phyloP scores from a whole-genome alignment of 2,797 vertebrate genomes.

The Epinephelus malabaricus region DNA sequence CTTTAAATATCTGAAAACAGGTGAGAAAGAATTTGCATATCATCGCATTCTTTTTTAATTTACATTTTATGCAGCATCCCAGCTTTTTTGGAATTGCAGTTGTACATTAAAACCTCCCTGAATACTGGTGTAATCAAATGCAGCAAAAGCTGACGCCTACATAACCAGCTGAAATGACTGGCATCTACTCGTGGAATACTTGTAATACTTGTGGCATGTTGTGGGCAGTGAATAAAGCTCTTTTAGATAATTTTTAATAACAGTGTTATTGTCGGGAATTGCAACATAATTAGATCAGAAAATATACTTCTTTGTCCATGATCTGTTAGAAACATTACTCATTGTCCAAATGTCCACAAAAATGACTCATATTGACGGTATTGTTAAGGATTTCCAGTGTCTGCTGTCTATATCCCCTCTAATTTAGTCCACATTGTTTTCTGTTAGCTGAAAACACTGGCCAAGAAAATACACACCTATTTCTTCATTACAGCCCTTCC shows the following conservation, averaged over 20 bases:
- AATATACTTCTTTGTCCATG: neutral
- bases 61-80: no score
- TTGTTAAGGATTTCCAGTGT: constrained; percentile 4
- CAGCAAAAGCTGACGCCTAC: neutral
- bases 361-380: neutral
- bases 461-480: neutral
- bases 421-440: constrained; percentile 15
- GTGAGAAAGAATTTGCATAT: no score
- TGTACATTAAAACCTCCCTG: neutral
- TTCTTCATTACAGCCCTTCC: constrained; percentile 12
- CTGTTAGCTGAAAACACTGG: neutral
- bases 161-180: neutral
- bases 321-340: neutral
- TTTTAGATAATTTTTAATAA: neutral
- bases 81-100: no score
- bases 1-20: no score
- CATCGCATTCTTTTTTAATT: no score
- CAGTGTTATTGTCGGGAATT: neutral
- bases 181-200: neutral
- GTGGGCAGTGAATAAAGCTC: neutral
- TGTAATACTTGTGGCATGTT: neutral
- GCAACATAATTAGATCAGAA: neutral
- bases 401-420: neutral
- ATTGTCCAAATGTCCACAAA: neutral
- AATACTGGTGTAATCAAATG: neutral